Evolutionary conservation across 2,888 invertebrate species (phyloP), one percentile per base, ranked within the genome.

Genomic region (Hyppa rectilinea): DNA sequence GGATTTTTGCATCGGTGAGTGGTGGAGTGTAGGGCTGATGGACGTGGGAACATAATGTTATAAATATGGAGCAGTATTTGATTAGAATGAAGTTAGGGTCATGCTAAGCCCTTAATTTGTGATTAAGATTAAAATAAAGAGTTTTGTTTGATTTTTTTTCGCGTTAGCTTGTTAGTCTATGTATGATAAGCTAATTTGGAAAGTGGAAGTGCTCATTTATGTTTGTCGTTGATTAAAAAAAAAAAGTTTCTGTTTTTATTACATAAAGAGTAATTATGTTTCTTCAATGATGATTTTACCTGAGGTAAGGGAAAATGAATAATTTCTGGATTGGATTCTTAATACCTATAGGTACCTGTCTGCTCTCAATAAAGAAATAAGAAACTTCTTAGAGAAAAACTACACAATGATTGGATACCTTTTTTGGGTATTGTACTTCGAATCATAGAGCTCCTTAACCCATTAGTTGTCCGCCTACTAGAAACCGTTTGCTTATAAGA

Each of bases 1-100:
- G 76, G 78, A 88, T 86, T 88, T 88, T 88, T 87, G 88, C 85
- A 88, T 87, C 79, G 77, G 36, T 64, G 70, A 73, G 67, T 62
- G 65, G 66, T 67, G 60, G 59, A 68, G 29, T 65, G 38, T 72
- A 81, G 84, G 79, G 83, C 23, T 82, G 71, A 10, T 9, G 68
- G 9, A 6, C 64, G 68, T 77, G 64, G 64, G 64, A 79, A 78
- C 47, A 63, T n/a, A 29, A 60, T 64, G n/a, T 31, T 40, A 72
- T 78, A 78, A 73, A 76, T 76, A 78, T 77, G 73, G 36, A 78
- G 29, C 29, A 62, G 67, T n/a, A 40, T 78, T 56, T 78, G 53
- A 65, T 71, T 36, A 29, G 2, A 49, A 38, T 34, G 23, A 29
- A 10, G 45, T 40, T 65, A 75, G 70, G 53, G 71, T 71, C 43